Conservation (phyloP, 2,888 invertebrate genomes). For the Scaptomyza cyrtandrae region DNA sequence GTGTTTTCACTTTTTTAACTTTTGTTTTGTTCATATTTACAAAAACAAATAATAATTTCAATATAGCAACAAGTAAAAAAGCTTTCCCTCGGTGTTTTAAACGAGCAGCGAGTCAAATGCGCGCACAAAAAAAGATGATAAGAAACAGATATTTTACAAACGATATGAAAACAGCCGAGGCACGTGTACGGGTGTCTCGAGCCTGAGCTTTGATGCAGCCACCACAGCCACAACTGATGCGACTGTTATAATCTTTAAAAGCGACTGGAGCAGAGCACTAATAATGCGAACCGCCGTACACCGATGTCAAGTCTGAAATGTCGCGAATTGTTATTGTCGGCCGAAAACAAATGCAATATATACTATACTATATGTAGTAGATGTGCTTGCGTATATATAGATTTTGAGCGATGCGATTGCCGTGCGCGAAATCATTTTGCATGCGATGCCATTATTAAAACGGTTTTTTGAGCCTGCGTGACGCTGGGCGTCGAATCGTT, state of each 20-base stretch:
- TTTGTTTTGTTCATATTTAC: not conserved
- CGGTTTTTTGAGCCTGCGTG: conserved; percentile 26
- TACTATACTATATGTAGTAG: not conserved
- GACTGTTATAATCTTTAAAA: conserved; percentile 13
- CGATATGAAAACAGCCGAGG: conserved; percentile 33
- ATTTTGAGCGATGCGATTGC: conserved; percentile 49
- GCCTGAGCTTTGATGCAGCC: not conserved
- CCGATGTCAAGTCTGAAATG: conserved; percentile 65
- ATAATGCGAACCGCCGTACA: conserved; percentile 50
- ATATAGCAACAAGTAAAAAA: conserved; percentile 3
- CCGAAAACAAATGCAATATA: conserved; percentile 27
- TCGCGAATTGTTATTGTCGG: conserved; percentile 33
- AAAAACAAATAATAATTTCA: not conserved
- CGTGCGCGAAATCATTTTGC: conserved; percentile 34
- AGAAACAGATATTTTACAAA: conserved; percentile 41
- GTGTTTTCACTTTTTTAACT: not conserved
- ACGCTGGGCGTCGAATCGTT: conserved; percentile 26
- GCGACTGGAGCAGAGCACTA: conserved; percentile 3
- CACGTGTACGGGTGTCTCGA: not conserved
- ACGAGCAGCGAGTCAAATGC: not conserved
- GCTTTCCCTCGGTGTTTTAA: not conserved
- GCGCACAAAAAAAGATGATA: conserved; percentile 26
- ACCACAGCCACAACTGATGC: conserved; percentile 5
- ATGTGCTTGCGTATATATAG: conserved; percentile 57
- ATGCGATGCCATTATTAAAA: conserved; percentile 57